Conservation (phyloP, 92 coral and sea anemone genomes). For the Virgularia gustaviana region DNA sequence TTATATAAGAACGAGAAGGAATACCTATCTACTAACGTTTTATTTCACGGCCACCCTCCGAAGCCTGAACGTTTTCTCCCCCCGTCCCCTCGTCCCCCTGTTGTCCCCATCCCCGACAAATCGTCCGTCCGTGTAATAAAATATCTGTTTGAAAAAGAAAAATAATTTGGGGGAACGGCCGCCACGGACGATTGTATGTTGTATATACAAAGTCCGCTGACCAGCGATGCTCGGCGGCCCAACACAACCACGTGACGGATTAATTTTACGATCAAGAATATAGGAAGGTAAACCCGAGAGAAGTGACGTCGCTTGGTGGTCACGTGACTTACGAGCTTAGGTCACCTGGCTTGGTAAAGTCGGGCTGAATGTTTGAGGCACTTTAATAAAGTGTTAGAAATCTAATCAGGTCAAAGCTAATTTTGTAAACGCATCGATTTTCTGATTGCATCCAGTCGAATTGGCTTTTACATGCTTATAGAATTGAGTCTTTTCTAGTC, state of each 20-base stretch:
- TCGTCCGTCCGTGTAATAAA: slow-evolving; percentile 38
- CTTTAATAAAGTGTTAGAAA: no score
- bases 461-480: no score
- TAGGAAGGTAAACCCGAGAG: neutral
- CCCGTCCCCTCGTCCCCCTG: slow-evolving; percentile 23
- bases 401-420: no score
- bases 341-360: no score
- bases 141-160: slow-evolving; percentile 17
- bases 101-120: neutral
- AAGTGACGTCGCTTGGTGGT: no score
- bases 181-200: slow-evolving; percentile 18
- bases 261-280: neutral
- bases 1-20: slow-evolving; percentile 82
- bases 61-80: neutral
- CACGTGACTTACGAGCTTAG: no score
- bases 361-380: no score
- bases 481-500: no score
- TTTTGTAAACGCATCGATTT: no score
- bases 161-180: no score
- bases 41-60: slow-evolving; percentile 35
- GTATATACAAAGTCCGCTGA: slow-evolving; percentile 37
- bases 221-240: slow-evolving; percentile 1
- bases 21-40: slow-evolving; percentile 31
- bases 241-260: neutral
- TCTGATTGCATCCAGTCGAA: no score